Base-by-base conservation (phyloP, 2,113 vertebrate species). In the Octodon degus region DNA sequence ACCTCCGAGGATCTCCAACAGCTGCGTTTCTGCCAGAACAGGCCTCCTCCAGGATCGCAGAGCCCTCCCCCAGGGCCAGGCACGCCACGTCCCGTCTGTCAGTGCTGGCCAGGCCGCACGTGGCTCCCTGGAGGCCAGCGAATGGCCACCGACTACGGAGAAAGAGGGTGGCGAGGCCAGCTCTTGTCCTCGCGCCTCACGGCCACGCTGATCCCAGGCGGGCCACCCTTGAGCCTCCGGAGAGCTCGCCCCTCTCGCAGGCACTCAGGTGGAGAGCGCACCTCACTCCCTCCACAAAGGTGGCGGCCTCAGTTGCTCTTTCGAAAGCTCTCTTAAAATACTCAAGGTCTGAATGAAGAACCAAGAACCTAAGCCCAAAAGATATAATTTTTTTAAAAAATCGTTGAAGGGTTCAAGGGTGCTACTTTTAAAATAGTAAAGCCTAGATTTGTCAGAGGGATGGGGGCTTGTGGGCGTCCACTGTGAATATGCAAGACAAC, bases 191-290 rank as follows among this genome's bases (percentile, higher is more conserved):
- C 19, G 2, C 0, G 22, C 40, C 32, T 60, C 9, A 10, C 1
- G n/a, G 25, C 37, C 58, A 3, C 0, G 0, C 8, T 37, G 32
- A 22, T 11, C 17, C 32, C 25, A 47, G 30, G 17, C 60, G 50
- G 55, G 34, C 22, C 12, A 1, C 40, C 62, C 70, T 27, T 76
- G 74, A 25, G 0, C 81, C 81, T 93, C 34, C 5, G 1, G 58
- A 89, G 55, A 17, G 27, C 9, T 12, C 10, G 14, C 30, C 0
- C 53, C 2, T n/a, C 53, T 17, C 60, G 3, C 34, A 13, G 60
- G 17, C 34, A 0, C 70, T 81, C 13, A 0, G 0, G 0, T 30
- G 34, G 1, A 13, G 10, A 2, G 37, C 77, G 34, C 9, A 34
- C 19, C 47, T 88, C 10, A 20, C 34, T 86, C 47, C 47, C 62